Base-by-base conservation (phyloP, 2,797 vertebrate genomes). In the Adelosebastes latens region DNA sequence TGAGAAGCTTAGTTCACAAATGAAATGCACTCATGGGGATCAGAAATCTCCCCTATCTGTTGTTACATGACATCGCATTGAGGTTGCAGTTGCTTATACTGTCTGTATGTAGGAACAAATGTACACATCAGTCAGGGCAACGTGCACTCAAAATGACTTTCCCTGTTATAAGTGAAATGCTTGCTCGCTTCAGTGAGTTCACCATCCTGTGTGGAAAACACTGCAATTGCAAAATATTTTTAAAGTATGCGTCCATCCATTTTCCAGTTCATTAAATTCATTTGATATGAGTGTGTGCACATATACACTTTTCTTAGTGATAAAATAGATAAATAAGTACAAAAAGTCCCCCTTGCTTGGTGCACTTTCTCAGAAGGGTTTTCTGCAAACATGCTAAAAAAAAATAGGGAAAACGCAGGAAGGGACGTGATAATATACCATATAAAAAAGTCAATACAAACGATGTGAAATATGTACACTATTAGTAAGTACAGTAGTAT, bases 1-100 rank as follows among this genome's bases (percentile, higher is more conserved):
- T n/a, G 36, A 82, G 64, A 59, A 13, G 71, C 34, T 73, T 65
- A 42, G 27, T 55, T 79, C 27, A 82, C 53, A 59, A 56, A 68
- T 46, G 16, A 83, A 81, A 73, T 16, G n/a, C 46, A 59, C 72
- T 63, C 29, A 2, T 29, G 63, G 53, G 31, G 0, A 65, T 56
- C 22, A 70, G 55, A 55, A 71, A 67, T 71, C 55, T 13, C 25
- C 20, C 4, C 56, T 9, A 8, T 66, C n/a, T n/a, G 31, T 76
- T 36, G 53, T 32, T 13, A 62, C 29, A 27, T 49, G 58, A 56
- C 36, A 25, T 69, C 49, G 29, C 18, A 6, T 18, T 3, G 2
- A 20, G 52, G 49, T 49, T 25, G 27, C 56, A 34, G 69, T 42
- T 46, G n/a, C 10, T 32, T 22, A 5, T 24, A 12, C 5, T 36